phyloP scores from a whole-genome alignment of 2,888 invertebrate species.

The Cylindroiulus punctatus region DNA sequence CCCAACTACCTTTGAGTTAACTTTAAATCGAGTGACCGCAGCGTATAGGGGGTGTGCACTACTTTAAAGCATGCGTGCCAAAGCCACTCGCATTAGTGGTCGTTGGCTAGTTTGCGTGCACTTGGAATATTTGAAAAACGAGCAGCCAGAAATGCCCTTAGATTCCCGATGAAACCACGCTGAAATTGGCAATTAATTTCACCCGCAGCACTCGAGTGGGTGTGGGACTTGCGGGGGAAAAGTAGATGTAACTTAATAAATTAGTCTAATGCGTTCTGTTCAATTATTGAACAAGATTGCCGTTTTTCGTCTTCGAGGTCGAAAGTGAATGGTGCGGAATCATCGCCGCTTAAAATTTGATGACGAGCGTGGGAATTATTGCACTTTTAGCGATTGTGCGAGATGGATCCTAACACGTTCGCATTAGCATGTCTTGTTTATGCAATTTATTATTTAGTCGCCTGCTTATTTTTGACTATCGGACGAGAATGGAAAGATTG shows the following conservation, averaged over 20 bases:
- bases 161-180: not conserved
- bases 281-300: no score
- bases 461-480: not conserved
- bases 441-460: not conserved
- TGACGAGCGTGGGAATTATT: slow-evolving; percentile 17
- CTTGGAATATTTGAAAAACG: slow-evolving; percentile 24
- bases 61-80: not conserved
- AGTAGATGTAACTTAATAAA: not conserved
- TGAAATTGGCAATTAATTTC: slow-evolving; percentile 30
- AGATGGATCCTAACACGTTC: not conserved
- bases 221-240: not conserved
- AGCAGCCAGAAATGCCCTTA: not conserved
- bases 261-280: not conserved
- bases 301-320: not conserved
- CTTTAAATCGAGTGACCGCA: not conserved
- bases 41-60: not conserved
- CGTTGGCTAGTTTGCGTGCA: not conserved
- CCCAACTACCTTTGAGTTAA: not conserved
- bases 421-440: slow-evolving; percentile 7
- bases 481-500: not conserved
- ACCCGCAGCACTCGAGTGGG: not conserved
- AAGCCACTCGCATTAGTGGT: not conserved
- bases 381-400: not conserved
- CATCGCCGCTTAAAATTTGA: not conserved
- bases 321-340: not conserved